Percentiles rank a stretch among this genome's conserved stretches.
Evolutionary conservation across 1,140 invertebrate genomes (phyloP).

Genomic region (Penaeus indicus): DNA sequence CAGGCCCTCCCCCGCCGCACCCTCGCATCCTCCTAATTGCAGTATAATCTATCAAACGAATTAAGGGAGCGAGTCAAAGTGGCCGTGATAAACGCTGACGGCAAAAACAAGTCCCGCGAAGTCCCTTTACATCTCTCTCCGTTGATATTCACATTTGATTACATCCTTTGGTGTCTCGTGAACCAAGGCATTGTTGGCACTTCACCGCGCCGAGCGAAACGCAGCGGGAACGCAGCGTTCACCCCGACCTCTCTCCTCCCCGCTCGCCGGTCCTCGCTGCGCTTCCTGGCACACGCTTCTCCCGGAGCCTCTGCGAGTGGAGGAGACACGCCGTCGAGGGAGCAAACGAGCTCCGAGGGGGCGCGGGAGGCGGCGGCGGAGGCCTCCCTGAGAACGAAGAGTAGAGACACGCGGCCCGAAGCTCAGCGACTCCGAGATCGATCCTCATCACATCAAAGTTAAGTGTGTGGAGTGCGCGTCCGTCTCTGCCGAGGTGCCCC

Average conservation of each 20-base stretch:
- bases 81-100: slow-evolving; percentile 26
- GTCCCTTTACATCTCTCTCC: slow-evolving; percentile 14
- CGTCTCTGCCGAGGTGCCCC: neutral
- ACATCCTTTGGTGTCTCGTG: slow-evolving; percentile 48
- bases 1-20: neutral
- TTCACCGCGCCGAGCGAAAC: slow-evolving; percentile 34
- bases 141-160: slow-evolving; percentile 50
- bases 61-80: slow-evolving; percentile 31
- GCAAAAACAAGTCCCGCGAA: slow-evolving; percentile 13
- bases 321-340: too few relatives aligned
- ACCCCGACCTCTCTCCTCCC: neutral
- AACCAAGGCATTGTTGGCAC: slow-evolving; percentile 47
- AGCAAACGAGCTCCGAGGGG: too few relatives aligned
- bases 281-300: too few relatives aligned
- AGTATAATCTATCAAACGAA: slow-evolving; percentile 42
- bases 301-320: too few relatives aligned
- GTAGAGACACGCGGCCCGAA: too few relatives aligned
- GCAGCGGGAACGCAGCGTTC: neutral
- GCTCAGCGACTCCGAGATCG: too few relatives aligned
- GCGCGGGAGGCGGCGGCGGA: too few relatives aligned
- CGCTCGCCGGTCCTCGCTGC: neutral
- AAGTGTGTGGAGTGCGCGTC: neutral
- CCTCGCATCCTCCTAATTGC: neutral
- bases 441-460: too few relatives aligned
- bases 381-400: too few relatives aligned